Conservation (phyloP, 2,113 vertebrate genomes). For the Bubo scandiacus region DNA sequence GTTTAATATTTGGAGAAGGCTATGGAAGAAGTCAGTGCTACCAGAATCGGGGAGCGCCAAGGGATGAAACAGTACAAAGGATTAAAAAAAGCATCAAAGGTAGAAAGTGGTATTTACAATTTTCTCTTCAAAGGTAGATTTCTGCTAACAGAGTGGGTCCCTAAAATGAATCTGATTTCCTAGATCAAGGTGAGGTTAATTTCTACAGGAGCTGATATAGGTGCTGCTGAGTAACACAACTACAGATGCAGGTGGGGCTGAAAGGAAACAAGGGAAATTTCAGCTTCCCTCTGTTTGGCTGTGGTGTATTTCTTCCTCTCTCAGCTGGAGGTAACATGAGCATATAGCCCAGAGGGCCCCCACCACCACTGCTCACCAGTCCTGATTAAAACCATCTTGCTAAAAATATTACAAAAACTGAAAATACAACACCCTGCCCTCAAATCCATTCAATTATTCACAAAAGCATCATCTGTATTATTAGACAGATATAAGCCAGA, state of each 20-base stretch:
- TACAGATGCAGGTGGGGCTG: neutral
- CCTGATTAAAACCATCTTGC: neutral
- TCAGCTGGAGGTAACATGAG: neutral
- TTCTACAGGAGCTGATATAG: neutral
- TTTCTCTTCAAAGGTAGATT: neutral
- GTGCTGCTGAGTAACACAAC: neutral
- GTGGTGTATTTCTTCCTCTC: neutral
- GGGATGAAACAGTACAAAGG: neutral
- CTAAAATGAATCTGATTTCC: neutral
- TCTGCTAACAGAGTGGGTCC: neutral
- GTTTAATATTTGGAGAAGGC: slow-evolving; percentile 43
- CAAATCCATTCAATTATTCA: neutral
- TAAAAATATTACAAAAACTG: neutral
- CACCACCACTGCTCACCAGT: neutral
- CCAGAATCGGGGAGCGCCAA: fast-evolving
- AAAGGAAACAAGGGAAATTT: neutral
- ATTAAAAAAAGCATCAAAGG: neutral
- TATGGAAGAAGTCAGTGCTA: slow-evolving; percentile 48
- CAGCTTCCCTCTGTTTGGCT: neutral
- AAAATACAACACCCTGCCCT: neutral
- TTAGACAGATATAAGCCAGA: neutral
- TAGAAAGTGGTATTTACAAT: neutral
- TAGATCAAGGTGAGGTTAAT: neutral
- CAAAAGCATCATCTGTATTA: neutral
- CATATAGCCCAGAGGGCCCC: neutral